Evolutionary conservation across 1,140 invertebrate genomes (phyloP).

Genomic region (Gerris buenoi): DNA sequence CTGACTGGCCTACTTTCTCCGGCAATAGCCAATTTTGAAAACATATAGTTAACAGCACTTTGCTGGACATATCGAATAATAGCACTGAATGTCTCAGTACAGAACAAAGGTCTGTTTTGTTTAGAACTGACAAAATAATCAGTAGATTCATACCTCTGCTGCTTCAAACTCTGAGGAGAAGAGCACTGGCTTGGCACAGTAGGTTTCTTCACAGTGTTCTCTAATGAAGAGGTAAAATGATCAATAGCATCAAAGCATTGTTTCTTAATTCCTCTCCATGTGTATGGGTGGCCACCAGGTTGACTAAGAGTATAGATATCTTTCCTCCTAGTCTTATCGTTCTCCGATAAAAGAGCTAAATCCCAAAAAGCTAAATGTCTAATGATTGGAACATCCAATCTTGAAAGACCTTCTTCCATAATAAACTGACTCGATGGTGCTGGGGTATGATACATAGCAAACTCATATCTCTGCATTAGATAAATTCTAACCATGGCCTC

Average conservation of each 20-base stretch:
- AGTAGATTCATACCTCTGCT: background rate
- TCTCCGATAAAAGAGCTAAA: slow-evolving; percentile 43
- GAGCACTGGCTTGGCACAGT: background rate
- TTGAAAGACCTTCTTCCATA: slow-evolving; percentile 40
- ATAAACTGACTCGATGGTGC: slow-evolving; percentile 24
- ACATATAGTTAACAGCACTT: slow-evolving; percentile 3
- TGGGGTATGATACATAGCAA: slow-evolving; percentile 6
- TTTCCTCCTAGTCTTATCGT: slow-evolving; percentile 36
- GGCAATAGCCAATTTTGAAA: slow-evolving; percentile 4
- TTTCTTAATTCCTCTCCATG: slow-evolving; percentile 53
- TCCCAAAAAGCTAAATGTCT: slow-evolving; percentile 54
- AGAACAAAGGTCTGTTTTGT: background rate
- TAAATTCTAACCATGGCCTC: slow-evolving; percentile 48
- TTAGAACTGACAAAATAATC: background rate
- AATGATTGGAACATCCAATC: slow-evolving; percentile 41
- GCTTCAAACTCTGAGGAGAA: background rate
- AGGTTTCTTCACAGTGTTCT: background rate
- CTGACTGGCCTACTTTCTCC: slow-evolving; percentile 8
- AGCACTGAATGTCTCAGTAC: slow-evolving; percentile 3
- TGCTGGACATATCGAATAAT: background rate
- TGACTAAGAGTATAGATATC: slow-evolving; percentile 53
- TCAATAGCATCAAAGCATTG: slow-evolving; percentile 41
- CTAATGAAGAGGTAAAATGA: slow-evolving; percentile 38
- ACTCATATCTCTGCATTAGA: slow-evolving; percentile 16
- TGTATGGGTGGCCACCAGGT: slow-evolving; percentile 60